A percentile compares a stretch with the other conserved stretches of the same genome.
phyloP scores from a whole-genome alignment of 2,113 vertebrate genomes.

The Salminus brasiliensis region DNA sequence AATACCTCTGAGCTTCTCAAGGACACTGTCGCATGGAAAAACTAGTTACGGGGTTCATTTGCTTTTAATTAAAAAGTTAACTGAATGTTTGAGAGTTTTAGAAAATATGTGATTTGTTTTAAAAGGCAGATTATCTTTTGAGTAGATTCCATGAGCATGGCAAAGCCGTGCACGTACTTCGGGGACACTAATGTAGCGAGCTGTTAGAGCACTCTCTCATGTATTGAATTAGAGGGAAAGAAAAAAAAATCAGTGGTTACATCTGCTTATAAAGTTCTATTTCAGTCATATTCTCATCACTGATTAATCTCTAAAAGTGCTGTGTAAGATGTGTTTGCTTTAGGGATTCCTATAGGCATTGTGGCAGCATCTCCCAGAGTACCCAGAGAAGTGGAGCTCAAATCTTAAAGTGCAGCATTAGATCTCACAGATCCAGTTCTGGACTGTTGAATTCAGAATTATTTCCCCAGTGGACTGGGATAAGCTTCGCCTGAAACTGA shows the following conservation, averaged over 20 bases:
- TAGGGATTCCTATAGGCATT: not conserved
- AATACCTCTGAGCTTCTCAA: too few species aligned
- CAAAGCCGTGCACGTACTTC: too few species aligned
- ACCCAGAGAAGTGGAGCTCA: not conserved
- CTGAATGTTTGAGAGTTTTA: too few species aligned
- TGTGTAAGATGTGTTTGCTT: not conserved
- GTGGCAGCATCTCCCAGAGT: not conserved
- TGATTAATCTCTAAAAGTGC: not conserved
- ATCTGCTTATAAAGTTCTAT: not conserved
- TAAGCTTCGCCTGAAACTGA: not conserved
- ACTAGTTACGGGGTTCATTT: too few species aligned
- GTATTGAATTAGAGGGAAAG: too few species aligned
- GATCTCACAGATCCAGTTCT: not conserved
- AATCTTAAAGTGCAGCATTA: not conserved
- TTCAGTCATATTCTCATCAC: not conserved
- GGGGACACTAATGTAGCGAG: not conserved
- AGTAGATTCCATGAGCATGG: too few species aligned
- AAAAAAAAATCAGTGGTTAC: not conserved
- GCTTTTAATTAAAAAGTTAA: too few species aligned
- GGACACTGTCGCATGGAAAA: too few species aligned
- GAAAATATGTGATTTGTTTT: too few species aligned
- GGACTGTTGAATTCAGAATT: not conserved
- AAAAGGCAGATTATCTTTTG: too few species aligned
- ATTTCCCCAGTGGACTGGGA: not conserved
- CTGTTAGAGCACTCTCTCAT: not conserved